Percentiles rank a stretch among this genome's conserved stretches.
Evolutionary conservation across 2,797 vertebrate species (phyloP).

Genomic region (Sparus aurata): DNA sequence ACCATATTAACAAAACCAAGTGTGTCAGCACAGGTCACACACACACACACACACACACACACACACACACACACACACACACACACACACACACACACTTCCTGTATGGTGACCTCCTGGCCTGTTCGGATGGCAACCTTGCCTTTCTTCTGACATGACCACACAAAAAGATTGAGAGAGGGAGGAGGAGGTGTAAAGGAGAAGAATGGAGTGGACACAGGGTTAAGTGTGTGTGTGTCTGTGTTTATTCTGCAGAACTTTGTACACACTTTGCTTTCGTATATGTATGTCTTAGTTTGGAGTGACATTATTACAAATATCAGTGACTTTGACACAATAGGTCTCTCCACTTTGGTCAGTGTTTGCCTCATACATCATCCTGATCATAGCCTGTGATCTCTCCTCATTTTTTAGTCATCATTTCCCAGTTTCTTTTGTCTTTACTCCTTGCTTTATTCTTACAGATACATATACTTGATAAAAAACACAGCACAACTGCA

Average conservation of each 20-base stretch:
- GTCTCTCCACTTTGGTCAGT: background rate
- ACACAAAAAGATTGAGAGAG: slow-evolving; percentile 51
- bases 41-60: background rate
- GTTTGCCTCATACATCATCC: background rate
- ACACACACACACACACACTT: slow-evolving; percentile 29
- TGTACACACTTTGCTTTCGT: background rate
- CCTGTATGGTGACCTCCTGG: slow-evolving; percentile 58
- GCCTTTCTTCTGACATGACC: slow-evolving; percentile 44
- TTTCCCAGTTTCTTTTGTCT: background rate
- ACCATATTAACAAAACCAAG: slow-evolving; percentile 45
- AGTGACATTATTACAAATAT: background rate
- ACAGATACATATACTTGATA: background rate
- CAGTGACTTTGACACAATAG: background rate
- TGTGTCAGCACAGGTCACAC: slow-evolving; percentile 41
- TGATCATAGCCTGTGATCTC: slow-evolving; percentile 1
- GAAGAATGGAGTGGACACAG: background rate
- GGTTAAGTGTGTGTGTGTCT: slow-evolving; percentile 58
- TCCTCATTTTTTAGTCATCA: background rate
- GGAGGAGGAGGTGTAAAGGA: background rate
- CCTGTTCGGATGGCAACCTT: slow-evolving; percentile 47
- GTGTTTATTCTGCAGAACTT: slow-evolving; percentile 8
- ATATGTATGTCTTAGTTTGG: slow-evolving; percentile 1
- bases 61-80: background rate
- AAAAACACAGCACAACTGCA: background rate
- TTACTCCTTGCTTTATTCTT: background rate